Percentiles rank a stretch among this genome's conserved stretches.
These are phyloP conservation scores for Himalopsyche anomala DNA, from an alignment of 2,888 invertebrate genomes.

Conservation along the genomic window DNA sequence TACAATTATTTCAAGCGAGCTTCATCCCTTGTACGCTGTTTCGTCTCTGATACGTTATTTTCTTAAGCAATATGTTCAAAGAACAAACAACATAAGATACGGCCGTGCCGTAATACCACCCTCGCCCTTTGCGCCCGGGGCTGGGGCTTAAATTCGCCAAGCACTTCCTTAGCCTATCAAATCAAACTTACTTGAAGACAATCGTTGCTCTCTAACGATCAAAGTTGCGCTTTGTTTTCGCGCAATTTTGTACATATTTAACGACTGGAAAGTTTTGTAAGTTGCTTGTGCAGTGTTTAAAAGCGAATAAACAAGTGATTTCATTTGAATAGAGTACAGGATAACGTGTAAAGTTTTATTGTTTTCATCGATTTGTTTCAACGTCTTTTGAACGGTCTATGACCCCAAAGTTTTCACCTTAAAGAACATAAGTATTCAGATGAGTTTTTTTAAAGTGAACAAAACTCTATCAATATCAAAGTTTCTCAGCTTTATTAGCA, in stretches of 20 bases:
- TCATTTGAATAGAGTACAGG: neutral
- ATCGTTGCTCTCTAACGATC: slow-evolving; percentile 16
- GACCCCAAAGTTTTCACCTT: neutral
- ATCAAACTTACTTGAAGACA: slow-evolving; percentile 12
- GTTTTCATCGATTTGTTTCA: neutral
- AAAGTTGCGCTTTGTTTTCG: slow-evolving; percentile 20
- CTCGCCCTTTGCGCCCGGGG: neutral
- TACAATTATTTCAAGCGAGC: no score
- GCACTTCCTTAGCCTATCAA: slow-evolving; percentile 8
- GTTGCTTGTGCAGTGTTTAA: slow-evolving; percentile 3
- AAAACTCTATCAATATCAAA: no score
- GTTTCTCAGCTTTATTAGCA: no score
- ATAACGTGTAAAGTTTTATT: slow-evolving; percentile 20
- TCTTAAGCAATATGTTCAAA: slow-evolving; percentile 20
- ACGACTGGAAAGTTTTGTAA: neutral
- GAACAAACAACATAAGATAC: slow-evolving; percentile 6
- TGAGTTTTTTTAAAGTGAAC: no score
- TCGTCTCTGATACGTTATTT: neutral
- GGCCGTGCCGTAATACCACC: neutral
- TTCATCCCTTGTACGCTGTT: neutral
- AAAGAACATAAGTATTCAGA: neutral
- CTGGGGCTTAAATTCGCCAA: neutral
- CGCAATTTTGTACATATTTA: slow-evolving; percentile 17
- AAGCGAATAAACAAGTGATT: slow-evolving; percentile 25
- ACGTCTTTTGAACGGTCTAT: neutral